Evolutionary conservation across 2,888 invertebrate species (phyloP).

Genomic region (Rhimphoctona megacephalus): DNA sequence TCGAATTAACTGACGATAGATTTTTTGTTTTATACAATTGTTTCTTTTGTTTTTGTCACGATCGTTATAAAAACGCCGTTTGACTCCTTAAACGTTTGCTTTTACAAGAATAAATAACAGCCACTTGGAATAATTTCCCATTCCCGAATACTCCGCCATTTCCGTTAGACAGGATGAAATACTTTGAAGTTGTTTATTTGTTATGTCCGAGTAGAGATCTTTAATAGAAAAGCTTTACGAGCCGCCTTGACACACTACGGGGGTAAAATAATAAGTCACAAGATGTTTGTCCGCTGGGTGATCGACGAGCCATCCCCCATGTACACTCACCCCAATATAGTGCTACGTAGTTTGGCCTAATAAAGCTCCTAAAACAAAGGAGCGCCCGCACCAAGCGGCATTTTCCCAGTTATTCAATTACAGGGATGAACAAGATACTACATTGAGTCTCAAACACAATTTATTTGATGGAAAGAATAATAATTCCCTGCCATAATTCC

Average conservation of each 20-base stretch:
- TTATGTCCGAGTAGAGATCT: not conserved
- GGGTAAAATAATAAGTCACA: constrained; percentile 54
- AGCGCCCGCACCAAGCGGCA: constrained; percentile 65
- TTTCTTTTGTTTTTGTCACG: too few species aligned
- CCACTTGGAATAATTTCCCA: not conserved
- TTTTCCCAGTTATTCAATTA: constrained; percentile 53
- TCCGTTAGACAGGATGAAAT: not conserved
- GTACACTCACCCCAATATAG: constrained; percentile 20
- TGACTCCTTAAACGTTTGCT: not conserved
- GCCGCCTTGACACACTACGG: constrained; percentile 3
- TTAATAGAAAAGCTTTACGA: not conserved
- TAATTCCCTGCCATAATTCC: not conserved
- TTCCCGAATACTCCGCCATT: not conserved
- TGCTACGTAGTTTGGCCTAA: constrained; percentile 38
- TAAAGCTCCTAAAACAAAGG: constrained; percentile 78
- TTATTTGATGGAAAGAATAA: not conserved
- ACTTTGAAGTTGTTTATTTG: constrained; percentile 1
- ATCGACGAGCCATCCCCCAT: constrained; percentile 65
- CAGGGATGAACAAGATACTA: constrained; percentile 18
- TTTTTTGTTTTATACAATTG: too few species aligned
- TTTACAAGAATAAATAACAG: not conserved
- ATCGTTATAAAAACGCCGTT: too few species aligned
- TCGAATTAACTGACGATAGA: too few species aligned
- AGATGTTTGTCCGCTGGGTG: constrained; percentile 72
- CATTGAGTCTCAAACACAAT: not conserved